These are phyloP conservation scores for Osmoderma eremita DNA, from an alignment of 2,888 invertebrate genomes.

Conservation along the genomic window DNA sequence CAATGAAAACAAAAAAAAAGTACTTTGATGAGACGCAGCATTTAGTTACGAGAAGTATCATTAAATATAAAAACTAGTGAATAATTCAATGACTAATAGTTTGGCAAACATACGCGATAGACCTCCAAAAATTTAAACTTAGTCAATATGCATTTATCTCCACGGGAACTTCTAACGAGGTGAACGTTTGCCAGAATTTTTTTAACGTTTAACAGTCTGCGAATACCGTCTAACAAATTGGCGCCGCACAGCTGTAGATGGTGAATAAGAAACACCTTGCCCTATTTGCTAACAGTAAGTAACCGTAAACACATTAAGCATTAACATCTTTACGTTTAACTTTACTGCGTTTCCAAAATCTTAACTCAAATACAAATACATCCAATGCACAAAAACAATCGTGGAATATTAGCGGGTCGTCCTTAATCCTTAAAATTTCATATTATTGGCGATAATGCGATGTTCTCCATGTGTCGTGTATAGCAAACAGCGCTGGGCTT, in stretches of 20 bases:
- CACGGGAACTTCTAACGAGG: constrained; percentile 11
- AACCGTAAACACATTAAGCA: no score
- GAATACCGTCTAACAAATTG: constrained; percentile 4
- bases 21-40: no score
- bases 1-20: no score
- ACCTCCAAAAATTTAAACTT: background rate
- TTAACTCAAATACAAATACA: no score
- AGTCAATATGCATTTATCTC: constrained; percentile 15
- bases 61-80: constrained; percentile 3
- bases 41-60: no score
- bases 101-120: constrained; percentile 5
- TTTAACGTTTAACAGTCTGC: background rate
- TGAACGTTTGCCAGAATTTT: constrained; percentile 9
- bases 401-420: no score
- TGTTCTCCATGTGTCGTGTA: constrained; percentile 11
- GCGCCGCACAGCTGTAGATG: constrained; percentile 5
- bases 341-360: no score
- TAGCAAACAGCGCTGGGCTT: constrained; percentile 16
- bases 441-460: constrained; percentile 15
- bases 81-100: constrained; percentile 5
- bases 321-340: no score
- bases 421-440: no score
- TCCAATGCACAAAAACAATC: no score
- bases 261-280: background rate
- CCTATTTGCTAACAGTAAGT: background rate